phyloP scores from a whole-genome alignment of 2,113 vertebrate genomes.

The Chinchilla lanigera region DNA sequence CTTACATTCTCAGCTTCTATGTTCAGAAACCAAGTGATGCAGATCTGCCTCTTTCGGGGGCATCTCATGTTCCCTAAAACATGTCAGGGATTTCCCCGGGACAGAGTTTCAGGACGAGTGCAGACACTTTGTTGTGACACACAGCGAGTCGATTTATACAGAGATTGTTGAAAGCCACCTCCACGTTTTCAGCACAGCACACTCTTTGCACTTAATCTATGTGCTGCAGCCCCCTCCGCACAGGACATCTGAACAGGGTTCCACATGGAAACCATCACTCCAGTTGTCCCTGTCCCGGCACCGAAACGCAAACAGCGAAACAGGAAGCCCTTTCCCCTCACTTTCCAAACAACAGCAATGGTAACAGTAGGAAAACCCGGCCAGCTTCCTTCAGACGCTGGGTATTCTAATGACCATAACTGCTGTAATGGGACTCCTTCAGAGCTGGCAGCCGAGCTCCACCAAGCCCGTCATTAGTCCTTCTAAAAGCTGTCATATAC shows the following conservation, averaged over 20 bases:
- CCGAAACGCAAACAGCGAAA: constrained; percentile 58
- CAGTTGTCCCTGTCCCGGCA: constrained; percentile 51
- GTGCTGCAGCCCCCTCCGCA: neutral
- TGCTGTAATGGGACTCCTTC: constrained; percentile 61
- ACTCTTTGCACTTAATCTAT: neutral
- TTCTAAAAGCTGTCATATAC: constrained; percentile 74
- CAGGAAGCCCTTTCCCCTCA: constrained; percentile 53
- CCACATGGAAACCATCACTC: constrained; percentile 72
- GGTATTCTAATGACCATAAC: constrained; percentile 68
- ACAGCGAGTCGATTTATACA: neutral
- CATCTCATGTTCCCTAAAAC: constrained; percentile 19
- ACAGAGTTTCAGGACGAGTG: neutral
- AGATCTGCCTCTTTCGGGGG: neutral
- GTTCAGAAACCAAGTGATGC: neutral
- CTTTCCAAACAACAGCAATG: constrained; percentile 68
- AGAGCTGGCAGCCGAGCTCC: constrained; percentile 70
- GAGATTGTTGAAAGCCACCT: neutral
- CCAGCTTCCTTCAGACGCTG: constrained; percentile 51
- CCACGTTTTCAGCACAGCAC: neutral
- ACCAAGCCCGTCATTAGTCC: constrained; percentile 70
- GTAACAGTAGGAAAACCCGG: constrained; percentile 44
- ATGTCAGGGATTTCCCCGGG: neutral
- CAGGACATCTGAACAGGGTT: constrained; percentile 56
- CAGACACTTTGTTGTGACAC: neutral
- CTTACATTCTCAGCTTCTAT: neutral